Evolutionary conservation across 1,140 invertebrate genomes (phyloP), one percentile per base, ranked within the genome.

Genomic region (Dreissena polymorpha): DNA sequence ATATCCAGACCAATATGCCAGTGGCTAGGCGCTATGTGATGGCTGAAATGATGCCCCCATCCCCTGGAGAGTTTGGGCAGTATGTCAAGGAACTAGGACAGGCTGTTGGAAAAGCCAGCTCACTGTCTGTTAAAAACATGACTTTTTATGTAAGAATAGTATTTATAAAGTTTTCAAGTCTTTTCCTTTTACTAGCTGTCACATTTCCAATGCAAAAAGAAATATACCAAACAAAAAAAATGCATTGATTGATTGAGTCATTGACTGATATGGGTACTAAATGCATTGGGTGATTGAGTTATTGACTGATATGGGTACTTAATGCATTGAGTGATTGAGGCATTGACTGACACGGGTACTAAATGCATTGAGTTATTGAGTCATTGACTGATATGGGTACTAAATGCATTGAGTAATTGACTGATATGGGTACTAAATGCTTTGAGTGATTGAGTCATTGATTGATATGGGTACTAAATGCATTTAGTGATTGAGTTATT

Each of bases 41-140:
- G 12, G 75, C 65, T 14, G 75, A 77, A 50, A n/a, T 77, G 63
- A 68, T 13, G 23, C 75, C 75, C 13, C 75, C 75, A 53, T 51
- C n/a, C 27, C 49, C 49, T 16, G 14, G 12, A 23, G 75, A 77
- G 10, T 16, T 77, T 16, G 5, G 18, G 67, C 63, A 49, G n/a
- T 60, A 50, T 5, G 25, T 53, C 13, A 18, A 16, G 27, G 63
- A 68, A 53, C 63, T 23, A 21, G 39, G 18, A 39, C 10, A 21
- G n/a, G 8, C 65, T 10, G 23, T 68, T 14, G 10, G n/a, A 50
- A 77, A 68, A 27, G 75, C 23, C 6, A 0, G 27, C 18, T 23
- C 18, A 50, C 29, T 60, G 27, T 60, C 39, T 12, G 63, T 60
- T 60, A 77, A 77, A 68, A 25, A 77, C 18, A 13, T 77, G 14